Percentiles rank a stretch among this genome's conserved stretches.
Evolutionary conservation across 2,888 invertebrate species (phyloP).

Genomic region (Elysia crispata): DNA sequence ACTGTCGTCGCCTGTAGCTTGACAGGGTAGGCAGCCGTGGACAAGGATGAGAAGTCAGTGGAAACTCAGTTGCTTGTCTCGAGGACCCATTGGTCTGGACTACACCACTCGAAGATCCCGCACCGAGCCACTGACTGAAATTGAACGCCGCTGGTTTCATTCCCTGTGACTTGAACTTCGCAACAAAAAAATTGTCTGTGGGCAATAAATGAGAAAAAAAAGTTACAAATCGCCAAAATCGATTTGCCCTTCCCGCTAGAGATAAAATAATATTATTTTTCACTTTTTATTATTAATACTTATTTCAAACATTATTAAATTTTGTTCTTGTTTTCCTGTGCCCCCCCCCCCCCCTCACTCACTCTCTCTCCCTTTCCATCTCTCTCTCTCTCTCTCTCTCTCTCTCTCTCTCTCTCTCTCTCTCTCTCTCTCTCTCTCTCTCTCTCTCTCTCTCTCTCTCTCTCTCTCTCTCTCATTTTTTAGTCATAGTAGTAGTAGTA

Average conservation of each 20-base stretch:
- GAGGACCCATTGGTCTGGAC: too few species aligned
- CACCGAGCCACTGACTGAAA: too few species aligned
- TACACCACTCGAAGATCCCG: too few species aligned
- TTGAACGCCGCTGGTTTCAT: neutral
- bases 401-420: conserved; percentile 5
- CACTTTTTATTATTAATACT: too few species aligned
- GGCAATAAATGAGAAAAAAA: neutral
- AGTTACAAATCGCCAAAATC: neutral
- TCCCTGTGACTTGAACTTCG: neutral
- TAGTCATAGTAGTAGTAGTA: neutral
- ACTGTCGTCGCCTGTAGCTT: too few species aligned
- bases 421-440: conserved; percentile 29
- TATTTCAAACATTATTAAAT: too few species aligned
- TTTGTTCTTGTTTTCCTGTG: neutral
- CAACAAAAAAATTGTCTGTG: too few species aligned
- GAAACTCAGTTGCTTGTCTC: too few species aligned
- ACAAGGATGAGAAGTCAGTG: too few species aligned
- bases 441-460: conserved; percentile 4
- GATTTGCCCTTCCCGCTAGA: too few species aligned
- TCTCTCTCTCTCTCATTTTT: neutral
- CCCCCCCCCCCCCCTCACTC: neutral
- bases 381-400: conserved; percentile 13
- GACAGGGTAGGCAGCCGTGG: too few species aligned
- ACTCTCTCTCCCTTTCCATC: conserved; percentile 20
- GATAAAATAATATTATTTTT: too few species aligned